phyloP scores from a whole-genome alignment of 1,140 invertebrate genomes.

The Drosophila obscura region DNA sequence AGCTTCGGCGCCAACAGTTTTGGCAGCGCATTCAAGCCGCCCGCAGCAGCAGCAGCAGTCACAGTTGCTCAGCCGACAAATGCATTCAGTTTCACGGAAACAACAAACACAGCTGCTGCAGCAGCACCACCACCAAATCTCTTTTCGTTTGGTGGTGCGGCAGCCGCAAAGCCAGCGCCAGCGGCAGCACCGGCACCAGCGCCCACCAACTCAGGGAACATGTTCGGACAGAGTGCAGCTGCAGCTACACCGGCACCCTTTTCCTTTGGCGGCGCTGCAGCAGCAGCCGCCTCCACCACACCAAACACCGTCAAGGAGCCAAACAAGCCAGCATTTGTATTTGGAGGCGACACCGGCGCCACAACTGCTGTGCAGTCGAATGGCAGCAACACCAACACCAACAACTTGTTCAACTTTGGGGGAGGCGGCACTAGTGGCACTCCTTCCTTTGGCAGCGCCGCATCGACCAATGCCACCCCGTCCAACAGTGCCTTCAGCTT shows the following conservation, averaged over 20 bases:
- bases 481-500: constrained; percentile 44
- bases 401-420: constrained; percentile 47
- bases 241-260: constrained; percentile 4
- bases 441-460: constrained; percentile 19
- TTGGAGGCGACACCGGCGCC: constrained; percentile 23
- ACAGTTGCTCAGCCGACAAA: constrained; percentile 2
- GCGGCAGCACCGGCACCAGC: constrained; percentile 1
- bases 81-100: constrained; percentile 6
- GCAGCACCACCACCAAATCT: constrained; percentile 17
- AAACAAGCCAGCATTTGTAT: constrained; percentile 22
- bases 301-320: not conserved
- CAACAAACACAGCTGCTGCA: not conserved
- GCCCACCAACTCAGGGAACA: not conserved
- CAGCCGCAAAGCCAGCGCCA: constrained; percentile 1
- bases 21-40: constrained; percentile 10
- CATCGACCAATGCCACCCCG: not conserved
- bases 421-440: constrained; percentile 6
- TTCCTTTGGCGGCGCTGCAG: constrained; percentile 28
- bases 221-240: constrained; percentile 27
- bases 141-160: constrained; percentile 21
- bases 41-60: not conserved
- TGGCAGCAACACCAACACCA: constrained; percentile 18
- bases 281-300: not conserved
- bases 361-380: constrained; percentile 8
- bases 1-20: constrained; percentile 8